These are phyloP conservation scores for Tipula confusa DNA, from an alignment of 2,888 invertebrate genomes.

Conservation along the genomic window DNA sequence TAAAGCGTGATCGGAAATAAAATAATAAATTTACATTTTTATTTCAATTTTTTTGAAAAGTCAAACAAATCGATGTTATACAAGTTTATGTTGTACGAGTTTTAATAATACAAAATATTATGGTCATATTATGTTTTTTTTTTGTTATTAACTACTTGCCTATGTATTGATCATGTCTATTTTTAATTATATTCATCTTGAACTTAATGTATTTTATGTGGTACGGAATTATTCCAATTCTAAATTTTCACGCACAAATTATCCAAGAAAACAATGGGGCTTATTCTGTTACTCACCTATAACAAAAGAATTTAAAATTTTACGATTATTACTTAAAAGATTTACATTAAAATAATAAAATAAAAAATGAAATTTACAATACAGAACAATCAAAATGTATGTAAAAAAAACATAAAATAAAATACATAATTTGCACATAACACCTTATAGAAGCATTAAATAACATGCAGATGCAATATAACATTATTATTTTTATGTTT, in stretches of 20 bases:
- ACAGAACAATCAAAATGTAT: not conserved
- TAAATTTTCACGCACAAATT: not conserved
- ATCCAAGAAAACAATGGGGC: conserved; percentile 3
- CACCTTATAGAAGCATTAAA: not conserved
- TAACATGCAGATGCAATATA: not conserved
- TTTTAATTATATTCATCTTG: too few relatives aligned
- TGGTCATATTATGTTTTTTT: too few relatives aligned
- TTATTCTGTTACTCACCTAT: conserved; percentile 4
- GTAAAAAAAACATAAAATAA: not conserved
- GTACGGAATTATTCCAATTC: not conserved
- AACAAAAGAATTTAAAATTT: conserved; percentile 12
- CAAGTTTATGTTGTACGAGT: too few relatives aligned
- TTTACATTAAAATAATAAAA: not conserved
- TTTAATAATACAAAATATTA: too few relatives aligned
- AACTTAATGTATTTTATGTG: not conserved
- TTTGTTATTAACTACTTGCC: not conserved
- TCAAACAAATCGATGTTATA: not conserved
- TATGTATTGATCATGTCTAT: not conserved
- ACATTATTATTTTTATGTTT: too few relatives aligned
- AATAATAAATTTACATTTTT: too few relatives aligned
- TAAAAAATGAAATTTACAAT: not conserved
- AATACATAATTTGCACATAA: not conserved
- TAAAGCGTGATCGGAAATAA: not conserved
- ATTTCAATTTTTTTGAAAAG: too few relatives aligned
- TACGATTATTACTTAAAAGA: not conserved